A percentile compares a stretch with the other conserved stretches of the same genome.
Evolutionary conservation across 35 echinoderm and acorn worm species (phyloP).

Genomic region (Chiridota heheva): DNA sequence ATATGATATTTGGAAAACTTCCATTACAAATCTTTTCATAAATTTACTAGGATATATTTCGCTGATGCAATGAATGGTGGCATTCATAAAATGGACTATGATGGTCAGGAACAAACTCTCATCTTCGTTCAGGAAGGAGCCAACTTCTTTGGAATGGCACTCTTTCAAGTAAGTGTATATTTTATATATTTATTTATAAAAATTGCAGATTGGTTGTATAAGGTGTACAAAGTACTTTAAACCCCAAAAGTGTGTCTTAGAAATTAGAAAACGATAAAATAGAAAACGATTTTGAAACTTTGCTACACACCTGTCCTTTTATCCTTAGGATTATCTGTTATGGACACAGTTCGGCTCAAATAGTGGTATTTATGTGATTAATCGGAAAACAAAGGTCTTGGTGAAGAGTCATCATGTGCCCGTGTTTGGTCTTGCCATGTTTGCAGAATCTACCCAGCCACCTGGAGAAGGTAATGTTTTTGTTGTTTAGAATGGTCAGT

Average conservation of each 20-base stretch:
- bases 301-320: not conserved
- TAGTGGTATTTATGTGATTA: constrained; percentile 67
- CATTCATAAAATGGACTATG: constrained; percentile 61
- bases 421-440: constrained; percentile 52
- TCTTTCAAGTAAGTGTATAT: constrained; percentile 78
- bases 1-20: no score
- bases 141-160: constrained; percentile 64
- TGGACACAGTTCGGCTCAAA: constrained; percentile 60
- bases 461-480: constrained; percentile 50
- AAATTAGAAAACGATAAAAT: no score
- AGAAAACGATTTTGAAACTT: no score
- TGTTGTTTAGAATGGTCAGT: no score
- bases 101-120: constrained; percentile 41
- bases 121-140: constrained; percentile 25
- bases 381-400: constrained; percentile 34
- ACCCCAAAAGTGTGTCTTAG: no score
- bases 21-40: no score
- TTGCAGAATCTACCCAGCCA: constrained; percentile 46
- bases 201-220: no score
- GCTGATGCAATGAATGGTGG: constrained; percentile 45
- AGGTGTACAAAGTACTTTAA: no score
- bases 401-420: not conserved
- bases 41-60: constrained; percentile 73
- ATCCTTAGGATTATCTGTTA: constrained; percentile 67
- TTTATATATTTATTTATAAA: no score